Evolutionary conservation across 2,888 invertebrate genomes (phyloP).

Genomic region (Drosophila mimica): DNA sequence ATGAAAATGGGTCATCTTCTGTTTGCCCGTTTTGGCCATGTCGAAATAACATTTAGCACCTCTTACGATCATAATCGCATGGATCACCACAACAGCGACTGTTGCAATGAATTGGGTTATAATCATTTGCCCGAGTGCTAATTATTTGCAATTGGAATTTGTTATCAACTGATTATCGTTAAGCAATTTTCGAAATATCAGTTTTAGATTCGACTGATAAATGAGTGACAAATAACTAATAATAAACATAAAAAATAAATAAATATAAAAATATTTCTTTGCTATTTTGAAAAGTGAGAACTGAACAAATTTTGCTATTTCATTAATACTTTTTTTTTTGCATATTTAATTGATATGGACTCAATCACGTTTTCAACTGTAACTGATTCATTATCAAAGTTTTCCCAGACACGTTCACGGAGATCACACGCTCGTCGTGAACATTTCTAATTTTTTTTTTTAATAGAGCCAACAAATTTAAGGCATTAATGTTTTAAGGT

Average conservation of each 20-base stretch:
- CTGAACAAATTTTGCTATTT: neutral
- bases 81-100: slow-evolving; percentile 7
- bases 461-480: slow-evolving; percentile 37
- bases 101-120: slow-evolving; percentile 4
- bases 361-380: slow-evolving; percentile 46
- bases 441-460: slow-evolving; percentile 45
- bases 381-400: slow-evolving; percentile 40
- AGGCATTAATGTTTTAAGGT: slow-evolving; percentile 38
- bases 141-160: slow-evolving; percentile 31
- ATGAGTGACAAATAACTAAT: neutral
- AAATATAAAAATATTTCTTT: neutral
- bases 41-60: slow-evolving; percentile 72
- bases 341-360: slow-evolving; percentile 34
- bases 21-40: slow-evolving; percentile 49
- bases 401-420: slow-evolving; percentile 59
- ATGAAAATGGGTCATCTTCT: slow-evolving; percentile 67
- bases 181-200: neutral
- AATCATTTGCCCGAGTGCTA: slow-evolving; percentile 31
- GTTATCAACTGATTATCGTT: slow-evolving; percentile 6
- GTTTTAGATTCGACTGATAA: neutral
- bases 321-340: slow-evolving; percentile 2
- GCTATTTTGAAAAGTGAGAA: neutral
- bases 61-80: slow-evolving; percentile 29
- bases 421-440: slow-evolving; percentile 21
- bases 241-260: neutral